Evolutionary conservation across 2,113 vertebrate genomes (phyloP).

Genomic region (Leucoraja erinaceus): DNA sequence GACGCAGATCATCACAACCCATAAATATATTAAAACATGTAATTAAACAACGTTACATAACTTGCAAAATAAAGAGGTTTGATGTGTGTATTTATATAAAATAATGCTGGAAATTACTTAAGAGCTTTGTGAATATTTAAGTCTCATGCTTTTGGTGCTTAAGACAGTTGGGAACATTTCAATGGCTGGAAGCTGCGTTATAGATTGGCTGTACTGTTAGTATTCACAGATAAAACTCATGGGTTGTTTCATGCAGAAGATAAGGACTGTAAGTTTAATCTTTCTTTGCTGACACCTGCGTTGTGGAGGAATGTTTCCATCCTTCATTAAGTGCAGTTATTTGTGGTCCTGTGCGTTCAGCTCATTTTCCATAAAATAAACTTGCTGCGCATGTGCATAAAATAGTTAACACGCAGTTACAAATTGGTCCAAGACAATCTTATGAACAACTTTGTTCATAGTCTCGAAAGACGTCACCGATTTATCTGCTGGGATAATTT

Average conservation of each 20-base stretch:
- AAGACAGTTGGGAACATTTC: neutral
- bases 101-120: too few species aligned
- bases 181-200: neutral
- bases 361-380: neutral
- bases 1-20: too few species aligned
- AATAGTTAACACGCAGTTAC: neutral
- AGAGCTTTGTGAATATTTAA: neutral
- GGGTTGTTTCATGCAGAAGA: neutral
- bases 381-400: neutral
- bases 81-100: too few species aligned
- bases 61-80: too few species aligned
- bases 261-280: neutral
- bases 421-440: neutral
- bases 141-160: neutral
- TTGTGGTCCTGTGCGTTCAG: neutral
- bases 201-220: neutral
- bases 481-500: neutral
- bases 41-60: too few species aligned
- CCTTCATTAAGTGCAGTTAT: neutral
- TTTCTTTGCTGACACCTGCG: neutral
- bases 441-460: neutral
- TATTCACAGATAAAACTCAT: neutral
- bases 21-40: too few species aligned
- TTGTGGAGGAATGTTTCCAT: neutral
- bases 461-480: neutral